phyloP scores from a whole-genome alignment of 2,113 vertebrate species.

The Apeltes quadracus region DNA sequence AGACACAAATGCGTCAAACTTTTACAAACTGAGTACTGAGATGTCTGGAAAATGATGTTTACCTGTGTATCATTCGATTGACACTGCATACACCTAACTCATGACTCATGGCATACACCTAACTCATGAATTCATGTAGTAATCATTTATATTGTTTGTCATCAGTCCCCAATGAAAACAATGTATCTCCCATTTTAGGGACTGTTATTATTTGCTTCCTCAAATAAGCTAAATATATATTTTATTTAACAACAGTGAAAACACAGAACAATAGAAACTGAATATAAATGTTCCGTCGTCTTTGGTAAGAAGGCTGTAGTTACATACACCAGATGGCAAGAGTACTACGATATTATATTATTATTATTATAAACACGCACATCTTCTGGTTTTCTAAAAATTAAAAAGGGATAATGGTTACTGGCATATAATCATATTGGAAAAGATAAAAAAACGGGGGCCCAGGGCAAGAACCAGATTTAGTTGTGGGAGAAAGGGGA shows the following conservation, averaged over 20 bases:
- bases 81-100: background rate
- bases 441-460: slow-evolving; percentile 40
- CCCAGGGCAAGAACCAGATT: slow-evolving; percentile 32
- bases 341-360: background rate
- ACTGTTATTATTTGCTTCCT: background rate
- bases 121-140: background rate
- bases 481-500: slow-evolving; percentile 54
- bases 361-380: slow-evolving; percentile 6
- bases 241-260: background rate
- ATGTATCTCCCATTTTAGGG: background rate
- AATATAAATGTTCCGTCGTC: background rate
- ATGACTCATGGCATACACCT: background rate
- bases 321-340: background rate
- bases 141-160: background rate
- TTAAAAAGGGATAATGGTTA: slow-evolving; percentile 17
- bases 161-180: background rate
- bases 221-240: background rate
- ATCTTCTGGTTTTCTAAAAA: slow-evolving; percentile 20
- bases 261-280: background rate
- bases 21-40: background rate
- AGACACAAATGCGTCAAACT: slow-evolving; percentile 43
- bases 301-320: background rate
- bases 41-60: slow-evolving; percentile 8
- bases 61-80: background rate
- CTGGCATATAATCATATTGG: slow-evolving; percentile 38